Evolutionary conservation across 2,113 vertebrate genomes (phyloP), one percentile per base, ranked within the genome.

Genomic region (Prietella phreatophila): DNA sequence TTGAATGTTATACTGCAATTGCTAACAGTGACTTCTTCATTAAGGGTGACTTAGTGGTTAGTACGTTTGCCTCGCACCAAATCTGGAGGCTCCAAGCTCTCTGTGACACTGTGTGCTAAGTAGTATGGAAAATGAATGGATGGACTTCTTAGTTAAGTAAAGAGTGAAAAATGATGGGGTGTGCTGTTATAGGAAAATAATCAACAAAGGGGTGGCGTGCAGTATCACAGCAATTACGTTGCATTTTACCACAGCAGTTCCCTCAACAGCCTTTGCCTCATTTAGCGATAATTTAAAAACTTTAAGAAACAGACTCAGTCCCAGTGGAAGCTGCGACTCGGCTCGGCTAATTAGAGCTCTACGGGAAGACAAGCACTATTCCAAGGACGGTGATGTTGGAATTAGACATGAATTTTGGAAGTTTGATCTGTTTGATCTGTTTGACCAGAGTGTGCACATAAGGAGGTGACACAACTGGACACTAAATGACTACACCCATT

Each of bases 401-500:
- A 50, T 50, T 2, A 50, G n/a, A n/a, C 42, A 27, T 50, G 22
- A n/a, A 55, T 53, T 55, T 53, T 79, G 27, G 50, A 47, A 27
- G 9, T 5, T 7, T 39, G 36, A 9, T 11, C 20, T 75, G 71
- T 42, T 47, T 42, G 42, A 42, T 6, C 42, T 42, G 39, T 39
- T 22, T 22, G 19, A 42, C 33, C n/a, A 67, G n/a, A 69, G 65
- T 33, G 13, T 33, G 20, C 39, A 75, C 36, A 75, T 25, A 3
- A 9, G 5, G 13, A 79, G 47, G 27, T 30, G 5, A 30, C 50
- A 55, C 4, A 80, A 56, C 53, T 56, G 14, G 19, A 36, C n/a
- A 60, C 79, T 11, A 36, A 36, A 81, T 19, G 30, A 81, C 79
- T 58, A 58, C 79, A 58, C 79, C 79, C 79, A 81, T 20, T 82